Evolutionary conservation across 2,113 vertebrate species (phyloP), one percentile per base, ranked within the genome.

Genomic region (Eclectus roratus): DNA sequence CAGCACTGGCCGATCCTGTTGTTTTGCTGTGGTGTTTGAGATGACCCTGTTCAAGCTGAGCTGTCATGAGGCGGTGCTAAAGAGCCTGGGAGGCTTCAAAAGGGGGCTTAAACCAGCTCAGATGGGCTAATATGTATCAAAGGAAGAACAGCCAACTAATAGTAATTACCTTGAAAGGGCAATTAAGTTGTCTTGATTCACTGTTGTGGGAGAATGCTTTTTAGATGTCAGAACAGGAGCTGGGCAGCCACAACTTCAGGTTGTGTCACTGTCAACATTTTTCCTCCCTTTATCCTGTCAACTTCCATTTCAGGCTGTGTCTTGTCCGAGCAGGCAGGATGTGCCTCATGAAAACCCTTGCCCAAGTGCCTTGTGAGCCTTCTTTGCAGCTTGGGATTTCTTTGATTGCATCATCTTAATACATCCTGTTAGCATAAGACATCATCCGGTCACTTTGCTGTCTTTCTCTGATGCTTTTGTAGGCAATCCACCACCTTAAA

Each of bases 171-270:
- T 87, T 31, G 56, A 72, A 71, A 44, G 20, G 41, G 47, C 89
- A 79, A 53, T 93, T 91, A 91, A 87, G 86, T 64, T 94, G 84
- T 87, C 83, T 52, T 64, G 80, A 56, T 94, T 93, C 15, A 8
- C 35, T 89, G 91, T 88, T 90, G 69, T 72, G 78, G 89, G 61
- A 78, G 85, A 89, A 29, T 72, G 84, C 56, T 87, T 96, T 93
- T 92, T 52, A 69, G 69, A 47, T 89, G 65, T 79, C 70, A 50
- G 77, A 94, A 52, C 35, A 72, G 52, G 61, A 94, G 52, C 47
- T 64, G 33, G 19, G 80, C 78, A 89, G 61, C 73, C 24, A 47
- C 55, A 90, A 37, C 43, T 77, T 68, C 72, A 80, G 77, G 64
- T 80, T 93, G 43, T 55, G 85, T 81, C 66, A 31, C 63, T 71